Evolutionary conservation across 2,797 vertebrate genomes (phyloP), one percentile per base, ranked within the genome.

Genomic region (Micropoecilia bifurca): DNA sequence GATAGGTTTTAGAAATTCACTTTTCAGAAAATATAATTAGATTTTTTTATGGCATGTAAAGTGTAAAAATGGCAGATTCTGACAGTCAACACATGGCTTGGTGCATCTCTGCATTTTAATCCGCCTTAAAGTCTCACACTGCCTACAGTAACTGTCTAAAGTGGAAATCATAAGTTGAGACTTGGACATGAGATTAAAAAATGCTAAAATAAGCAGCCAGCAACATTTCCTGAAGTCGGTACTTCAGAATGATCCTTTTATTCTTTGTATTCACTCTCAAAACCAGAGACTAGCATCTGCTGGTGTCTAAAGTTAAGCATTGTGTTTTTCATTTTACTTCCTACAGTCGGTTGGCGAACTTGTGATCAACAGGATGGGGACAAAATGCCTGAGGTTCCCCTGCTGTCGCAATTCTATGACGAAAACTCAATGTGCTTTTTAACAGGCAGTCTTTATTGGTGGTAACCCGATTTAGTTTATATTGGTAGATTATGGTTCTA

Each of bases 301-400:
- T 77, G n/a, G 36, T 80, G 61, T 61, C 22, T 14, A 22, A 33
- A 53, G 68, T 68, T 66, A 1, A 20, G 53, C 2, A 10, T 63
- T 57, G 46, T 69, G 22, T 63, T 25, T 41, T 9, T 66, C 53
- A 75, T 25, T 0, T 2, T 46, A 22, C 41, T 30, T 28, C 66
- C 9, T 3, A 50, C 30, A 43, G 22, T 72, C 3, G 33, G 45
- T 47, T 43, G 22, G 72, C 73, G 47, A 53, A 30, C 25, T 16
- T 68, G 57, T 71, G 28, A 74, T 59, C 39, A 73, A 74, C 41
- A 3, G 39, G 61, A 30, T 30, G 73, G 86, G 78, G 73, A 46
- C 74, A 25, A 69, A 1, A 46, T 20, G 63, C 57, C 66, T 41
- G 36, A 82, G 71, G 76, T 78, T 71, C 50, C n/a, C 76, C 63